phyloP scores from a whole-genome alignment of 1,140 invertebrate species.

The Penaeus chinensis region DNA sequence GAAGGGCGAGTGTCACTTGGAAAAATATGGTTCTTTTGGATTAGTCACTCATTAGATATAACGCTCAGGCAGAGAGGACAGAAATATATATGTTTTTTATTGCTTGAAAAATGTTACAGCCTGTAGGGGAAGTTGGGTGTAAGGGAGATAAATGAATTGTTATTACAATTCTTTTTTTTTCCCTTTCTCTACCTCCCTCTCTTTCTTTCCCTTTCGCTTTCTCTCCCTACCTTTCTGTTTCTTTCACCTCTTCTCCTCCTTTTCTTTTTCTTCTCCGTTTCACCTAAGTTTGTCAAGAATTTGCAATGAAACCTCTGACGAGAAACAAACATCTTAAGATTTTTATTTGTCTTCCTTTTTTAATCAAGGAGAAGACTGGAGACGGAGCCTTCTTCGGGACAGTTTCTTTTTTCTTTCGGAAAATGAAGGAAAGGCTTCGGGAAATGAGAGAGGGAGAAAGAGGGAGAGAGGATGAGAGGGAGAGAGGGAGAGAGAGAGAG shows the following conservation, averaged over 20 bases:
- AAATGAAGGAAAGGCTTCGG: no score
- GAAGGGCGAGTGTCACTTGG: conserved; percentile 13
- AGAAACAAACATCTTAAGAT: no score
- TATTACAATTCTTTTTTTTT: no score
- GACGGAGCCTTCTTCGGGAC: no score
- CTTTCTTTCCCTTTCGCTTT: not conserved
- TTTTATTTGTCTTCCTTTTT: no score
- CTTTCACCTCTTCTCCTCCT: not conserved
- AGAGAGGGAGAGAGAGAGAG: no score
- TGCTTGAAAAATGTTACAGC: conserved; percentile 24
- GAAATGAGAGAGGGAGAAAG: no score
- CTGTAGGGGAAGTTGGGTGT: not conserved
- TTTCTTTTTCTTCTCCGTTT: not conserved
- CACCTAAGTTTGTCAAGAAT: no score
- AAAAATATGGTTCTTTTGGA: conserved; percentile 18
- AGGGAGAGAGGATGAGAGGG: no score
- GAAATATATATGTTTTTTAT: conserved; percentile 24
- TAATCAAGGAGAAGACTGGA: no score
- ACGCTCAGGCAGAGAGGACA: conserved; percentile 3
- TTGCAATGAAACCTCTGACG: no score
- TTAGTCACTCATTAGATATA: conserved; percentile 23
- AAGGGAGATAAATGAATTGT: not conserved
- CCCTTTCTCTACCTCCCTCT: not conserved
- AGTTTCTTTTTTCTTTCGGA: no score
- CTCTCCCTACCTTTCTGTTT: not conserved